These are phyloP conservation scores for Gryon sp. DNA, from an alignment of 1,140 invertebrate species.

Conservation along the genomic window DNA sequence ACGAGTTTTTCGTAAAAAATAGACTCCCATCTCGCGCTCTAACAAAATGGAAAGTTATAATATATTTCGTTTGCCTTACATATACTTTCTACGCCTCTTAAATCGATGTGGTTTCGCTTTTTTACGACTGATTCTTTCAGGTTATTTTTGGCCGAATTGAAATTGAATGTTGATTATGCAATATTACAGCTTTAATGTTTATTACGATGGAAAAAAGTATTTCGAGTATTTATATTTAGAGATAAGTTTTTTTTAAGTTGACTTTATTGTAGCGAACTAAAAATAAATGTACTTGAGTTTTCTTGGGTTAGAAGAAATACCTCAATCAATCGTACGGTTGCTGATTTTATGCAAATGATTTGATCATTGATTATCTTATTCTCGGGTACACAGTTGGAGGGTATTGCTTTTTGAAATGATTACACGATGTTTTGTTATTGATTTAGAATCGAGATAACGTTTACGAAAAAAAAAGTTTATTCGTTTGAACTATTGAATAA, in stretches of 20 bases:
- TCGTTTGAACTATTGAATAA: no score
- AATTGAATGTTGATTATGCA: conserved; percentile 35
- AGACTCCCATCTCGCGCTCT: conserved; percentile 16
- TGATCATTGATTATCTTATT: conserved; percentile 6
- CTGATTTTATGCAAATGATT: conserved; percentile 14
- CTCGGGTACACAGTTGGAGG: no score
- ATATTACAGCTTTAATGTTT: conserved; percentile 33
- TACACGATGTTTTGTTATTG: not conserved
- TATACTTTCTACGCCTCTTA: conserved; percentile 39
- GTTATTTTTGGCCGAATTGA: conserved; percentile 24
- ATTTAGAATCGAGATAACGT: no score
- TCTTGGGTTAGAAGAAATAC: not conserved
- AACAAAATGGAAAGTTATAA: conserved; percentile 52
- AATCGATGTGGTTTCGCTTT: conserved; percentile 32
- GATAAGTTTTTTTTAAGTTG: no score
- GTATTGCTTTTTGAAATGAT: not conserved
- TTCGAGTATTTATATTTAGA: conserved; percentile 31
- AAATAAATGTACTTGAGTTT: conserved; percentile 46
- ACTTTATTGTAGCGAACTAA: conserved; percentile 33
- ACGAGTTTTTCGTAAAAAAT: conserved; percentile 39
- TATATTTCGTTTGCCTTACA: conserved; percentile 29
- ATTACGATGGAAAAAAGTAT: conserved; percentile 12
- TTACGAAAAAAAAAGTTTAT: no score
- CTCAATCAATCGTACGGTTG: conserved; percentile 9
- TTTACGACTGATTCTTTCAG: conserved; percentile 35